Base-by-base conservation (phyloP, 2,888 invertebrate species). In the Ctenicera cuprea region DNA sequence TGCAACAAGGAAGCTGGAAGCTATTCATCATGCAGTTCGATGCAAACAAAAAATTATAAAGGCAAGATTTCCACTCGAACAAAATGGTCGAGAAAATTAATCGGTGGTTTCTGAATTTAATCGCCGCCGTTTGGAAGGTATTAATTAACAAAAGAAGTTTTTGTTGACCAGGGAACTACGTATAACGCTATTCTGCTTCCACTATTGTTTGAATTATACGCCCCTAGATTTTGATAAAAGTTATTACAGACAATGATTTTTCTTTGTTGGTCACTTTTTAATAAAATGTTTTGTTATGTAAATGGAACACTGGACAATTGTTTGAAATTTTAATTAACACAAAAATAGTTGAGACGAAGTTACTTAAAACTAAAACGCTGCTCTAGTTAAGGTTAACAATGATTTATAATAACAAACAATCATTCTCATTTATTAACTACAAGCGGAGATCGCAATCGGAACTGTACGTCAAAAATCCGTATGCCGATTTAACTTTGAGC, bases 111-210 rank as follows among this genome's bases (percentile, higher is more conserved):
- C 20, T 30, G 45, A 62, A 43, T 62, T 43, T 62, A 62, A 62
- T 62, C 45, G 45, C 45, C 30, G 14, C 45, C 30, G 14, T 62
- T 62, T 45, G n/a, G 43, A 62, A 62, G 62, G 62, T 62, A 62
- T 62, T 62, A 62, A 62, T 62, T 62, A 62, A 45, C 41, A 41
- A 62, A 62, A 45, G 62, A 16, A 45, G 62, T 62, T 62, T 62
- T 62, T 62, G 62, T 62, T 62, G 62, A 26, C 43, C 43, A 18
- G 4, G 20, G 45, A 43, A 62, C 26, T 45, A 26, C 2, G 43
- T n/a, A n/a, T n/a, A n/a, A 9, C 26, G 16, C 22, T 18, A 22
- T n/a, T 62, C 12, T 38, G 14, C 37, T 41, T 37, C 9, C 38
- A 37, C 62, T 45, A 45, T 62, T 62, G 62, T 62, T 62, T 22